phyloP scores from a whole-genome alignment of 1,140 invertebrate species.

The Grapholita molesta region DNA sequence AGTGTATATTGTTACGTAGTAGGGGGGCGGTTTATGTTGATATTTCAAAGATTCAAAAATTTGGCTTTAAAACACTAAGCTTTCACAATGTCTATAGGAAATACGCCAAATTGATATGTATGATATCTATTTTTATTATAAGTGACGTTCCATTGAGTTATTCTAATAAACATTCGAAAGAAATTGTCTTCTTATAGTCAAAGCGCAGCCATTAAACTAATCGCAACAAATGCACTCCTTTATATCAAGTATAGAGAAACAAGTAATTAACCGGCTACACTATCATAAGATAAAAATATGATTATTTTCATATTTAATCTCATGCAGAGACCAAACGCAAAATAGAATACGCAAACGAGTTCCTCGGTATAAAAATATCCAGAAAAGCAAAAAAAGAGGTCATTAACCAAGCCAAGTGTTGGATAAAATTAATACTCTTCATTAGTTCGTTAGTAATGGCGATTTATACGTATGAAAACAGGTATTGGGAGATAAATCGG shows the following conservation, averaged over 20 bases:
- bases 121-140: too few species aligned
- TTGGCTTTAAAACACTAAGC: too few species aligned
- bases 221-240: neutral
- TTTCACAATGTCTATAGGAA: too few species aligned
- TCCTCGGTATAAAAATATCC: neutral
- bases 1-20: too few species aligned
- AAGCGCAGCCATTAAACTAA: neutral
- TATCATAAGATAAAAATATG: neutral
- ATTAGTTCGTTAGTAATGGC: constrained; percentile 8
- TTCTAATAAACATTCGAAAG: too few species aligned
- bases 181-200: neutral
- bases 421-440: constrained; percentile 16
- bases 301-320: neutral
- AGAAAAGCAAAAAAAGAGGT: constrained; percentile 6
- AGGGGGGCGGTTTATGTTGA: too few species aligned
- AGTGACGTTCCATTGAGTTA: too few species aligned
- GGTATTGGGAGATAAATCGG: neutral
- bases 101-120: too few species aligned
- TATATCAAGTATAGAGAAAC: neutral
- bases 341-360: constrained; percentile 1
- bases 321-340: neutral
- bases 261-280: neutral
- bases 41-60: too few species aligned
- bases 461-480: neutral
- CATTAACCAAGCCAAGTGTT: constrained; percentile 7